phyloP scores from a whole-genome alignment of 64 coral and sea anemone species.

The Astreopora myriophthalma region DNA sequence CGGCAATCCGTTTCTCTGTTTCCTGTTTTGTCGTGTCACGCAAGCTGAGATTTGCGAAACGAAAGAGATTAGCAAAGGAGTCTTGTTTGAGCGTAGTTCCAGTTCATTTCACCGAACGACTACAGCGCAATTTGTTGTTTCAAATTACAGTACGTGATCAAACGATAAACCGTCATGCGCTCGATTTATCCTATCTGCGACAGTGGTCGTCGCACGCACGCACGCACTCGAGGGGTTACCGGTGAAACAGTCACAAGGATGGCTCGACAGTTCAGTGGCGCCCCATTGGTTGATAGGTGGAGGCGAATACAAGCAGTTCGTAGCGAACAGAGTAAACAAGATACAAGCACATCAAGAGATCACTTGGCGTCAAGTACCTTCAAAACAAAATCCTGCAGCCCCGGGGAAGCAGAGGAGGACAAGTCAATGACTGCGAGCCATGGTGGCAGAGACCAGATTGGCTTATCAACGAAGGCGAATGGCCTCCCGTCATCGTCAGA shows the following conservation, averaged over 20 bases:
- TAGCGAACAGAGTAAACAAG: constrained; percentile 7
- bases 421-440: not conserved
- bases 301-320: not conserved
- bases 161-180: no score
- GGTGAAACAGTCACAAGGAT: no score
- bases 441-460: not conserved
- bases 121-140: no score
- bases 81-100: no score
- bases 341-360: not conserved
- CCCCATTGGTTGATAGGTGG: not conserved
- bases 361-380: not conserved
- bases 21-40: not conserved
- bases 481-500: not conserved
- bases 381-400: constrained; percentile 1
- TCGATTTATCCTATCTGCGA: no score
- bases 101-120: no score
- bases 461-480: not conserved
- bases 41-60: not conserved
- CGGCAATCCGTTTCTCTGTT: not conserved
- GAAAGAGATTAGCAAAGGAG: no score
- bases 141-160: no score
- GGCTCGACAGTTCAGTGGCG: not conserved
- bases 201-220: no score
- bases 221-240: no score
- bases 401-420: not conserved